phyloP scores from a whole-genome alignment of 1,140 invertebrate species.

The Panagrolaimus sp. region DNA sequence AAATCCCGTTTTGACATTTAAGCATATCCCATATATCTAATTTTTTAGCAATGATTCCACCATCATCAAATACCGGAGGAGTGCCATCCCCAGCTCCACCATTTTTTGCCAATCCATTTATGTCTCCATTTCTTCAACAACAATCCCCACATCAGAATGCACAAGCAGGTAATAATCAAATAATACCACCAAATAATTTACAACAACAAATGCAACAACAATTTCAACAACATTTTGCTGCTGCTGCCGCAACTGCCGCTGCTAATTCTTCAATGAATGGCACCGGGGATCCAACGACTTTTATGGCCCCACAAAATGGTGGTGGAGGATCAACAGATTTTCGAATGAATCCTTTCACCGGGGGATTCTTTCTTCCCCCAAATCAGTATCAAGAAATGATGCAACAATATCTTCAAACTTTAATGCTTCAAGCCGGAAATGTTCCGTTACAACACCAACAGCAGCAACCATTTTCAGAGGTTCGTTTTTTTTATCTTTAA shows the following conservation, averaged over 20 bases:
- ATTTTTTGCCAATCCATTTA: constrained; percentile 55
- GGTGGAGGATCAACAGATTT: constrained; percentile 23
- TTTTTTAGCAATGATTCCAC: not conserved
- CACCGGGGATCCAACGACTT: constrained; percentile 7
- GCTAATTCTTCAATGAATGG: constrained; percentile 9
- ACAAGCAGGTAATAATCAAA: not conserved
- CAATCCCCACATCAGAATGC: constrained; percentile 7
- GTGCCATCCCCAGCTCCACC: constrained; percentile 34
- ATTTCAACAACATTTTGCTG: constrained; percentile 12
- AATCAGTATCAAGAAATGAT: constrained; percentile 54
- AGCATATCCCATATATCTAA: not conserved
- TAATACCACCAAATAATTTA: constrained; percentile 10
- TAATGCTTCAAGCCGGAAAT: constrained; percentile 31
- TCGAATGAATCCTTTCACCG: constrained; percentile 38
- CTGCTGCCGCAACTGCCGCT: constrained; percentile 17
- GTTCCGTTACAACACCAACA: not conserved
- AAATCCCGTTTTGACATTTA: not conserved
- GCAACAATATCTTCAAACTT: constrained; percentile 49
- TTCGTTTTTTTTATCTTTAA: not conserved
- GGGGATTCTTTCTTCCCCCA: constrained; percentile 46
- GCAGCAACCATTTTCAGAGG: not conserved
- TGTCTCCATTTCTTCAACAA: constrained; percentile 50
- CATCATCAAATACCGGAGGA: not conserved
- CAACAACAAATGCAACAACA: constrained; percentile 3
- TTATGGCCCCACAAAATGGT: constrained; percentile 7